Conservation (phyloP, 2,113 vertebrate genomes). For the Mola mola region DNA sequence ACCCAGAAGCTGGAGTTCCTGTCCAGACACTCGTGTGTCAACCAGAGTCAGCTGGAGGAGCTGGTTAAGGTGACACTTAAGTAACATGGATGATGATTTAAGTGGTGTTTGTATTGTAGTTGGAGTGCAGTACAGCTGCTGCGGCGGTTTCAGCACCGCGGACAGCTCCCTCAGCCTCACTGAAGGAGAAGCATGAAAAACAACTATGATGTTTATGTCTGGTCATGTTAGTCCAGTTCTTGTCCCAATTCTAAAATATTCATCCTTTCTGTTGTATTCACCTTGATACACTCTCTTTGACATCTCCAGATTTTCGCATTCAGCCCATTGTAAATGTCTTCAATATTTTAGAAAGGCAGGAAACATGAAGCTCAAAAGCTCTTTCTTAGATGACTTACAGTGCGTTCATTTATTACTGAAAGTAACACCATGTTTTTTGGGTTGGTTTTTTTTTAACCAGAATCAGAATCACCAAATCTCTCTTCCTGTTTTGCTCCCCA, state of each 20-base stretch:
- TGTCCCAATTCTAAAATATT: not conserved
- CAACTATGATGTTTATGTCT: too few species aligned
- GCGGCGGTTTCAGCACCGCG: constrained; percentile 62
- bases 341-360: too few species aligned
- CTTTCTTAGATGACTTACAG: not conserved
- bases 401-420: not conserved
- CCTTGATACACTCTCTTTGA: not conserved
- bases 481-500: constrained; percentile 62
- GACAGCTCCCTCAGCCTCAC: constrained; percentile 51
- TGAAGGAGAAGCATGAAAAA: not conserved
- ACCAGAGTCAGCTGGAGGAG: constrained; percentile 91
- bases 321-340: too few species aligned
- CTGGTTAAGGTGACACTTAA: constrained; percentile 89
- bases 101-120: not conserved
- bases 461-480: not conserved
- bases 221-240: not conserved
- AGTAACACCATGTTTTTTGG: not conserved
- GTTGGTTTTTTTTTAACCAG: not conserved
- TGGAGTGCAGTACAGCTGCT: not conserved
- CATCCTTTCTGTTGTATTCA: not conserved
- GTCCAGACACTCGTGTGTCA: constrained; percentile 90
- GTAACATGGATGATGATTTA: too few species aligned
- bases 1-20: constrained; percentile 93
- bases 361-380: not conserved
- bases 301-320: constrained; percentile 2